phyloP scores from a whole-genome alignment of 2,797 vertebrate species.

The Sebastolobus alascanus region DNA sequence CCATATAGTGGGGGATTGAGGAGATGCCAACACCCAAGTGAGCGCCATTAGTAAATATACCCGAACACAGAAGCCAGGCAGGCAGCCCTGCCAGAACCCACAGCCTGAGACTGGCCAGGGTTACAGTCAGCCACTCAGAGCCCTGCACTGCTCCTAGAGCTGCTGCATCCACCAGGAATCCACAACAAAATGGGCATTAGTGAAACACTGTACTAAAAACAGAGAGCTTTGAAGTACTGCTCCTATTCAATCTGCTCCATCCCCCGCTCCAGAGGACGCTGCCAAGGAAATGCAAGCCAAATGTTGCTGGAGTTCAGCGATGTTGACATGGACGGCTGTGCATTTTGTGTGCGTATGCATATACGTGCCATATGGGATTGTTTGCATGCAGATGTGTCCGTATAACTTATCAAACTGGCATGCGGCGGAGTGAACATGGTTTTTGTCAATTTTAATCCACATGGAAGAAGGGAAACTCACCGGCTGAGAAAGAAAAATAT shows the following conservation, averaged over 20 bases:
- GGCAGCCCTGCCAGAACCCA: slow-evolving; percentile 34
- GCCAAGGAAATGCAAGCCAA: slow-evolving; percentile 65
- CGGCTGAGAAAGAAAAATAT: slow-evolving; percentile 32
- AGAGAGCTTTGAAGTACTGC: slow-evolving; percentile 48
- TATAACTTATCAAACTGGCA: slow-evolving; percentile 45
- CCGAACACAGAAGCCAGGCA: slow-evolving; percentile 27
- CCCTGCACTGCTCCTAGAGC: slow-evolving; percentile 16
- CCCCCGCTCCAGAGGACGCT: slow-evolving; percentile 6
- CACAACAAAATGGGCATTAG: slow-evolving; percentile 41
- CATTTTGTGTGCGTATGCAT: background rate
- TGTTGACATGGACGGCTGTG: slow-evolving; percentile 30
- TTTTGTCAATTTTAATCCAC: slow-evolving; percentile 45
- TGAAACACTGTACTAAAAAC: slow-evolving; percentile 45
- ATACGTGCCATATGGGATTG: slow-evolving; percentile 16
- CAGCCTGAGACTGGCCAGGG: slow-evolving; percentile 19
- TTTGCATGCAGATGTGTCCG: slow-evolving; percentile 7
- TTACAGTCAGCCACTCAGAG: slow-evolving; percentile 32
- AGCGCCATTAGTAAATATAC: slow-evolving; percentile 58
- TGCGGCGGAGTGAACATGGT: slow-evolving; percentile 20
- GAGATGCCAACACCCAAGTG: slow-evolving; percentile 46
- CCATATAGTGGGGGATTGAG: slow-evolving; percentile 26
- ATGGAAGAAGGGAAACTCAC: slow-evolving; percentile 10
- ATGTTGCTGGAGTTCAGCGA: slow-evolving; percentile 48
- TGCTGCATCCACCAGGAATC: slow-evolving; percentile 28
- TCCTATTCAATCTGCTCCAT: slow-evolving; percentile 23